Evolutionary conservation across 1,140 invertebrate genomes (phyloP).

Genomic region (Zaprionus camerounensis): DNA sequence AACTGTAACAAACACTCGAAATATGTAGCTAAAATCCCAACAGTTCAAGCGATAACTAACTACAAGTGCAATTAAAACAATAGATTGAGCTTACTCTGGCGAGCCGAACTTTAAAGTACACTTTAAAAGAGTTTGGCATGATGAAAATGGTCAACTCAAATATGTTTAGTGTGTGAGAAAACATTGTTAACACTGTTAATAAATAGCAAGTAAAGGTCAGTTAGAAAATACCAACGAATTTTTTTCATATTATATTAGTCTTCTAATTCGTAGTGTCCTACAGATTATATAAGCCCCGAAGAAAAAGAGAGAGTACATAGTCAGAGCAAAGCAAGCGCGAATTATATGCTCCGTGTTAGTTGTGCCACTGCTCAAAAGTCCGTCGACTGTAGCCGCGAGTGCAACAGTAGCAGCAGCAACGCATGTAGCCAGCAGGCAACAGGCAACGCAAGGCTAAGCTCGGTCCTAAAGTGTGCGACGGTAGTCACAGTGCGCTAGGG

Average conservation of each 20-base stretch:
- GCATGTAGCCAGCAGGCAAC: background rate
- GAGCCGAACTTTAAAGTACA: background rate
- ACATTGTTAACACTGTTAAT: background rate
- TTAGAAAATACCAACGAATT: too few species aligned
- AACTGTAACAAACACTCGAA: slow-evolving; percentile 12
- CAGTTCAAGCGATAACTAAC: slow-evolving; percentile 14
- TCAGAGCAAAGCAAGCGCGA: slow-evolving; percentile 23
- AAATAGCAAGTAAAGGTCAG: too few species aligned
- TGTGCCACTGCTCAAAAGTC: slow-evolving; percentile 51
- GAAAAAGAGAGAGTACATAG: background rate
- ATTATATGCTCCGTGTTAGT: slow-evolving; percentile 50
- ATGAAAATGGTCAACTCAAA: background rate
- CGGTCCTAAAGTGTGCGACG: slow-evolving; percentile 25
- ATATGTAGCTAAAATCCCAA: slow-evolving; percentile 12
- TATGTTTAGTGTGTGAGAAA: background rate
- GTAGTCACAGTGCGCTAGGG: slow-evolving; percentile 17
- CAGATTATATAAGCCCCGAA: background rate
- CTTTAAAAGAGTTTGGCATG: background rate
- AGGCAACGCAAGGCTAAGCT: slow-evolving; percentile 15
- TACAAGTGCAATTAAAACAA: slow-evolving; percentile 21
- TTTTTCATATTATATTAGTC: too few species aligned
- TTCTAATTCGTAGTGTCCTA: too few species aligned
- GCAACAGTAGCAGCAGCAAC: slow-evolving; percentile 40
- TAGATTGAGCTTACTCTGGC: background rate
- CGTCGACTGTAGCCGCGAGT: slow-evolving; percentile 50